Base-by-base conservation (phyloP, 2,113 vertebrate genomes). In the Ageneiosus marmoratus region DNA sequence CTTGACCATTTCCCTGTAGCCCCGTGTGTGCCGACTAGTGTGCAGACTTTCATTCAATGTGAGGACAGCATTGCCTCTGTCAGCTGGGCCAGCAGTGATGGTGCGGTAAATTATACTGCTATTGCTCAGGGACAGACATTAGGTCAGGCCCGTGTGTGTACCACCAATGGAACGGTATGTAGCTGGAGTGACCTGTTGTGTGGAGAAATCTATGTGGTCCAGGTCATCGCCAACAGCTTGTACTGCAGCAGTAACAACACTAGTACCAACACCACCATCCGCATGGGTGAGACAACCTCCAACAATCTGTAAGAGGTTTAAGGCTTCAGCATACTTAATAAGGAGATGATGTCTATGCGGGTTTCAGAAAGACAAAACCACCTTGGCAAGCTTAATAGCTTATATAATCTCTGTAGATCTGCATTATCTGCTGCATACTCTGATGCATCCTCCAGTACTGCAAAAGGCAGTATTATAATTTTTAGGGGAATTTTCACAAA, bases 121-220 rank as follows among this genome's bases (percentile, higher is more conserved):
- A 78, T 92, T 4, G 94, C 94, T 5, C 41, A 84, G 20, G 93
- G 89, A 48, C 46, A 60, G 18, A 80, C 20, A 29, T 89, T 93
- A 3, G 85, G 74, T 76, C 89, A 88, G 37, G 80, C 77, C 6
- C 87, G 91, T 70, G 41, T 80, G 41, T 94, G 92, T 75, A 69
- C 27, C 84, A 89, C 92, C 18, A 90, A 88, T 70, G 74, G 46
- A 78, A 93, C 90, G 77, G 81, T 0, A 48, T 94, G 93, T 86
- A 88, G 65, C 53, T 94, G 90, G 90, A 70, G 85, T 1, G 89
- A 94, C 79, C 85, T 95, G 83, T 88, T 89, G 77, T 95, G 94
- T 6, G 92, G 94, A 1, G 90, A 94, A 34, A 9, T 9, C 0
- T 95, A 95, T 85, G 88, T 74, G 0, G 37, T 93, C 5, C 81